Evolutionary conservation across 1,140 invertebrate species (phyloP), one percentile per base, ranked within the genome.

Genomic region (Prorops nasuta): DNA sequence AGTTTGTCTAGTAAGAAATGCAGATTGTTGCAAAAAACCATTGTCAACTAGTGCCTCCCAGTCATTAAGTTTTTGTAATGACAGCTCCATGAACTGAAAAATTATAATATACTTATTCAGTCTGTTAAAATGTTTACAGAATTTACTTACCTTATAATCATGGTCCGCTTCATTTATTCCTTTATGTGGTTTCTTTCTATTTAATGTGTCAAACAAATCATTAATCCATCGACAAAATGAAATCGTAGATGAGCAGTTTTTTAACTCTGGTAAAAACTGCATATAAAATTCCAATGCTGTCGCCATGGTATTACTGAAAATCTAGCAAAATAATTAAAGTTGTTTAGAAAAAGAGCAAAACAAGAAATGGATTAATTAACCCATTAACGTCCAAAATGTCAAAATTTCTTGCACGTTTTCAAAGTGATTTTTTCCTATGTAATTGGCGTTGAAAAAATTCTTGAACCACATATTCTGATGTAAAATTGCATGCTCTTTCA

Each of bases 141-240:
- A 12, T 19, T 18, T 21, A 35, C 14, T 48, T 47, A 47, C 44
- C 44, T 47, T 37, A 20, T 24, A 47, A 21, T 39, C 35, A 1
- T 22, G 3, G 15, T 22, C 17, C n/a, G 37, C 16, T 3, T 35
- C 20, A 8, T 22, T 39, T 2, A 40, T 18, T 12, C 37, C 45
- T 31, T 31, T 31, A 2, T 15, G 7, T 18, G n/a, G n/a, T n/a
- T n/a, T n/a, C n/a, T 48, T 39, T 1, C 45, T 9, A 22, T 48
- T 32, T 22, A 48, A n/a, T 1, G 45, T 37, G 17, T 48, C 45
- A 31, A 48, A 48, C 24, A 40, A 14, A 18, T 48, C 37, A 17
- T 40, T 48, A 3, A 40, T 15, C 17, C 36, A 31, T 19, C 28
- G 21, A 16, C 45, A 48, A 32, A 48, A 48, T 3, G 2, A 1